Conservation (phyloP, 2,888 invertebrate species). For the Xestia c-nigrum region DNA sequence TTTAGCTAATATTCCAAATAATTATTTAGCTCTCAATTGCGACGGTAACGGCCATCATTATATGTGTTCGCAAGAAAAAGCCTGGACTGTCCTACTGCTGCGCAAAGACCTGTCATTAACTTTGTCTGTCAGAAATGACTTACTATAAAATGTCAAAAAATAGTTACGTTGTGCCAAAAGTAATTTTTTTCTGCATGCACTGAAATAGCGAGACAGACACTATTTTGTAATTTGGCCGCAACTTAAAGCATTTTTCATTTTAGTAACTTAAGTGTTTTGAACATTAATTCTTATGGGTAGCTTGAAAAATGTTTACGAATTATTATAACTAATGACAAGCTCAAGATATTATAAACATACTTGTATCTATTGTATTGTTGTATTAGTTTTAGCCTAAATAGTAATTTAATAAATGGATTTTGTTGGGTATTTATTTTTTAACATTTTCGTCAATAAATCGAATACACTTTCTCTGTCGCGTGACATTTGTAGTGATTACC, state of each 20-base stretch:
- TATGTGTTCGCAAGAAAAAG: not conserved
- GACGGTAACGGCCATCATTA: not conserved
- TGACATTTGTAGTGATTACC: slow-evolving; percentile 5
- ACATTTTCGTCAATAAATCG: not conserved
- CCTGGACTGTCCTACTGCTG: not conserved
- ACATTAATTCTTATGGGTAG: not conserved
- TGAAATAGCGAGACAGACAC: not conserved
- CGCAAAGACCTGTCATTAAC: not conserved
- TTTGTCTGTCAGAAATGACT: not conserved
- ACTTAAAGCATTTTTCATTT: not conserved
- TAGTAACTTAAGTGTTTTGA: not conserved
- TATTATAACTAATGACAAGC: not conserved
- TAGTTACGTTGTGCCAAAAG: not conserved
- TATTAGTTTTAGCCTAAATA: slow-evolving; percentile 6
- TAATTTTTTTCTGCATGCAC: not conserved
- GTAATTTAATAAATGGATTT: slow-evolving; percentile 30
- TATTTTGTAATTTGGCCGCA: not conserved
- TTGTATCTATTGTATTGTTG: slow-evolving; percentile 8
- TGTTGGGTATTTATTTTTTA: slow-evolving; percentile 11
- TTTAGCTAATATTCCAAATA: not conserved
- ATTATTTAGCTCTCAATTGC: not conserved
- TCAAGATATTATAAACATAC: slow-evolving; percentile 20
- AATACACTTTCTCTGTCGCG: slow-evolving; percentile 2
- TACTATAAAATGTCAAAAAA: not conserved
- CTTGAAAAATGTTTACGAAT: not conserved